Conservation (phyloP, 2,888 invertebrate genomes). For the Nycteola revayana region DNA sequence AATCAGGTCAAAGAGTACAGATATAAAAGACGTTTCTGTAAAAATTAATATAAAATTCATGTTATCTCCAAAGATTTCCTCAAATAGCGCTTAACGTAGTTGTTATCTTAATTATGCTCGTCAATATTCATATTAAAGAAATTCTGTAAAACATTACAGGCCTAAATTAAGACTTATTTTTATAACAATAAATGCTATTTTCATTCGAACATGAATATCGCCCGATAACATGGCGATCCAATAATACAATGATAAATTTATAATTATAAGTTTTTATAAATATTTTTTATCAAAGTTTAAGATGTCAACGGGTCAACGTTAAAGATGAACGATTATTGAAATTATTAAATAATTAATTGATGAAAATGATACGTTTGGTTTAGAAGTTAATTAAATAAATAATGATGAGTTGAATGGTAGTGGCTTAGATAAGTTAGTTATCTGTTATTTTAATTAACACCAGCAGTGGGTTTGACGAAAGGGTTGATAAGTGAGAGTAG, state of each 20-base stretch:
- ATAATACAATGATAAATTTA: conserved; percentile 33
- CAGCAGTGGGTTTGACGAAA: too few relatives aligned
- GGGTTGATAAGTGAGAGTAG: too few relatives aligned
- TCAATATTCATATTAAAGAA: conserved; percentile 7
- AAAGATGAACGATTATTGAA: conserved; percentile 50
- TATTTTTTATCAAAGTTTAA: conserved; percentile 35
- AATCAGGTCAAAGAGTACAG: conserved; percentile 4
- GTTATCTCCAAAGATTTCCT: conserved; percentile 3
- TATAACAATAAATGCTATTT: conserved; percentile 61
- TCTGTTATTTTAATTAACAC: too few relatives aligned
- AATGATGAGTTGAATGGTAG: conserved; percentile 24
- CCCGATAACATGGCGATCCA: conserved; percentile 44
- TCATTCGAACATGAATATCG: conserved; percentile 30
- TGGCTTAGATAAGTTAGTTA: too few relatives aligned
- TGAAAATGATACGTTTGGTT: conserved; percentile 39
- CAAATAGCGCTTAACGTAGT: conserved; percentile 10
- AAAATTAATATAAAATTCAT: not conserved
- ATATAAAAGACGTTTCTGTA: too few relatives aligned
- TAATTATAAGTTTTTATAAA: conserved; percentile 41
- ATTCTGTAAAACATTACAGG: conserved; percentile 23
- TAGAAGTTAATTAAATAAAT: conserved; percentile 42
- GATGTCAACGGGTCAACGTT: conserved; percentile 44
- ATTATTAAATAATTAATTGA: conserved; percentile 50
- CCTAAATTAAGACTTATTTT: conserved; percentile 42
- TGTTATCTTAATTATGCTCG: conserved; percentile 15